Evolutionary conservation across 1,140 invertebrate species (phyloP), one percentile per base, ranked within the genome.

Genomic region (Nymphalis io): DNA sequence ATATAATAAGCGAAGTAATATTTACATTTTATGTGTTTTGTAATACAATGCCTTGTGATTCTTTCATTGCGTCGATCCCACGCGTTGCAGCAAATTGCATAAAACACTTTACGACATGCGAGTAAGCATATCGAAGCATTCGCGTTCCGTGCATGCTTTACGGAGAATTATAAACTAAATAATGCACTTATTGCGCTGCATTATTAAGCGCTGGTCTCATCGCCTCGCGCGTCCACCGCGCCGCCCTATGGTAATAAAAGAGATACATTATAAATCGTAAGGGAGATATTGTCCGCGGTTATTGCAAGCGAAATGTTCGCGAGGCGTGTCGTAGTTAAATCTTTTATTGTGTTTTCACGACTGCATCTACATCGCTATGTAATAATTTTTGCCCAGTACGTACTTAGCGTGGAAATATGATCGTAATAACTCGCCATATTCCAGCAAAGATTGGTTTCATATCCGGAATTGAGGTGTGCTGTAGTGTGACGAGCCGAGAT

Each of bases 181-280:
- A 70, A 58, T 61, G 60, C 58, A 68, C 61, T 55, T 40, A 67
- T 67, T 67, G 58, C 65, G 27, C 21, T 55, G 67, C 33, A 66
- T 62, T 69, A 70, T 68, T 67, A 59, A 72, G 51, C 61, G 23
- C 27, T 16, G 40, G 12, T 20, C 60, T 65, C 62, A 27, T 38
- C 68, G 58, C 71, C 51, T 66, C 74, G 63, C 59, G n/a, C 55
- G 61, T n/a, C 62, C 62, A 38, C 58, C 68, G 69, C 76, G 61
- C 76, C 76, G 61, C 77, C 80, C 84, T 80, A 81, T 81, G 82
- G 77, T 82, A 82, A 86, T 88, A 88, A 88, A 87, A 85, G 62
- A 84, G 79, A 80, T 85, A 83, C 76, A 87, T 85, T 88, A 84
- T 88, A 88, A 87, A 88, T 84, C 76, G 82, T 78, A 79, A 79